Evolutionary conservation across 2,888 invertebrate species (phyloP).

Genomic region (Zhengitettix transpicula): DNA sequence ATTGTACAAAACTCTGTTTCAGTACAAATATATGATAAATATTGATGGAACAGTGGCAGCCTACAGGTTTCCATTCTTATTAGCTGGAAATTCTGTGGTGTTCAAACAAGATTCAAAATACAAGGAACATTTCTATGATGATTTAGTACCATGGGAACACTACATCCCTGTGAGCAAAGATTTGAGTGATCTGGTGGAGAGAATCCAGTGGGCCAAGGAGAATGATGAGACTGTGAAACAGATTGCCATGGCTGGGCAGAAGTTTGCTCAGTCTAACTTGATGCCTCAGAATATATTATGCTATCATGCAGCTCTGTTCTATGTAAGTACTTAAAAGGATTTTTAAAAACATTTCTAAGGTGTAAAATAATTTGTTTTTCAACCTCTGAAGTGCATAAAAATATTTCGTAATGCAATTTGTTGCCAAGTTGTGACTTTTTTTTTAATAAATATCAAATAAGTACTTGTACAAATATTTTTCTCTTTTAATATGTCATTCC

Average conservation of each 20-base stretch:
- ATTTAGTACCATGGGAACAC: conserved; percentile 58
- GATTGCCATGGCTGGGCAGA: conserved; percentile 48
- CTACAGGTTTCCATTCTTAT: conserved; percentile 79
- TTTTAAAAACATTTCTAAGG: background rate
- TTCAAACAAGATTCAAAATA: conserved; percentile 88
- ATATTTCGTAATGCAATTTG: no score
- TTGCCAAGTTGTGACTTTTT: background rate
- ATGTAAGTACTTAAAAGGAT: conserved; percentile 26
- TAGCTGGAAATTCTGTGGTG: conserved; percentile 74
- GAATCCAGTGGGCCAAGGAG: conserved; percentile 57
- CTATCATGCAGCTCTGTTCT: conserved; percentile 60
- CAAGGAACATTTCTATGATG: conserved; percentile 83
- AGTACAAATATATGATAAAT: conserved; percentile 91
- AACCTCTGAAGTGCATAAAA: no score
- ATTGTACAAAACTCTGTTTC: conserved; percentile 25
- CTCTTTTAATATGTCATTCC: no score
- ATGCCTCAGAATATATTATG: conserved; percentile 75
- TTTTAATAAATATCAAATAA: no score
- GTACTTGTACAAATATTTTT: no score
- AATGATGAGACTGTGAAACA: conserved; percentile 48
- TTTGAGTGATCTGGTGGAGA: conserved; percentile 62
- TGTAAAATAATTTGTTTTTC: background rate
- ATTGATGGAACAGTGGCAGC: conserved; percentile 95
- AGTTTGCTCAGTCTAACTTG: conserved; percentile 59
- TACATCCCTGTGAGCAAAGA: conserved; percentile 68